Evolutionary conservation across 2,113 vertebrate genomes (phyloP).

Genomic region (Hippoglossus stenolepis): DNA sequence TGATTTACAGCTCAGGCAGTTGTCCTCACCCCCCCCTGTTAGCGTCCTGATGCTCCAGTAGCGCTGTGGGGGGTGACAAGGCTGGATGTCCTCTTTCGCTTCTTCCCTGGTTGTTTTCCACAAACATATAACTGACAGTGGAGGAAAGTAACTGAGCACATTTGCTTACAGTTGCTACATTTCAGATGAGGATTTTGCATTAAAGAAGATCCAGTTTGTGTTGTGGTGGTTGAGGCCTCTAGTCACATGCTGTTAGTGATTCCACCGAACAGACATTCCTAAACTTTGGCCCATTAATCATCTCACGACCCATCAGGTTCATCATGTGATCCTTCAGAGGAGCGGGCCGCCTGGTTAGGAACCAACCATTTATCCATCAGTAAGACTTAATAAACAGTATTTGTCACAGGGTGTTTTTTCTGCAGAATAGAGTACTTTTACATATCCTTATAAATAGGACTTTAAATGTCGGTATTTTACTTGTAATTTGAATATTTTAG

Average conservation of each 20-base stretch:
- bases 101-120: constrained; percentile 49
- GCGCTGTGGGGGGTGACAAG: constrained; percentile 27
- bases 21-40: constrained; percentile 48
- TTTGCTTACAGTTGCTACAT: neutral
- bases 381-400: neutral
- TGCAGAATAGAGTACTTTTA: neutral
- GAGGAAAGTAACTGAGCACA: neutral
- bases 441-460: neutral
- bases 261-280: neutral
- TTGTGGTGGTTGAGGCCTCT: neutral
- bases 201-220: too few relatives aligned
- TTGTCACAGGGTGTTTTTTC: neutral
- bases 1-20: constrained; percentile 77
- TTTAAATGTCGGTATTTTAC: neutral
- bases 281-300: neutral
- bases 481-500: neutral
- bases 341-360: too few relatives aligned
- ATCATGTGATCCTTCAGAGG: neutral
- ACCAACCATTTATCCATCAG: neutral
- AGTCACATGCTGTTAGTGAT: neutral
- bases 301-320: too few relatives aligned
- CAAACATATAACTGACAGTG: neutral
- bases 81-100: constrained; percentile 40
- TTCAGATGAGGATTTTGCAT: neutral
- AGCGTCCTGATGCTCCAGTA: constrained; percentile 48